Evolutionary conservation across 2,797 vertebrate species (phyloP).

Genomic region (Taeniopygia guttata): DNA sequence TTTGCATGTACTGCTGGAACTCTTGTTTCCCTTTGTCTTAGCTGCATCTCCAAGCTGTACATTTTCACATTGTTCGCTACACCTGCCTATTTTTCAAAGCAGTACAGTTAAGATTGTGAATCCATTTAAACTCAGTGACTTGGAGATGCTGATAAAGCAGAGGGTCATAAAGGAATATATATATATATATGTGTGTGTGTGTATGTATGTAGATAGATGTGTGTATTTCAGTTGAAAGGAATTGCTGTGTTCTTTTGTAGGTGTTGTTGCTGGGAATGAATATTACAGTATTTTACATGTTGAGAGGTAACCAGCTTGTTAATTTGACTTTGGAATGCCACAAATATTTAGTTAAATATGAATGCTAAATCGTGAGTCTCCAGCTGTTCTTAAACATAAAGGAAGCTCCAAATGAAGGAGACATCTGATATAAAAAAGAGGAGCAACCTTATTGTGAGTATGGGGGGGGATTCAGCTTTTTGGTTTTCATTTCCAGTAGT

Average conservation of each 20-base stretch:
- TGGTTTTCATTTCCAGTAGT: background rate
- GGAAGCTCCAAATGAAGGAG: background rate
- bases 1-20: background rate
- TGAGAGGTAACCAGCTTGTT: background rate
- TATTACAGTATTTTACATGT: background rate
- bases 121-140: background rate
- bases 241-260: background rate
- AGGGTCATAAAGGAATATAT: background rate
- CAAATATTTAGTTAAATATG: background rate
- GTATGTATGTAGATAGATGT: background rate
- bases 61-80: background rate
- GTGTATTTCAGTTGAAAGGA: background rate
- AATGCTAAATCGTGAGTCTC: background rate
- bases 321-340: background rate
- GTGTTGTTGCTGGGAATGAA: background rate
- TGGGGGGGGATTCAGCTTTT: background rate
- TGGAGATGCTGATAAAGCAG: background rate
- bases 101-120: background rate
- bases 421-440: background rate
- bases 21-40: background rate
- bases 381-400: background rate
- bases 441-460: background rate
- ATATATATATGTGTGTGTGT: fast-evolving
- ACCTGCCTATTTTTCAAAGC: background rate
- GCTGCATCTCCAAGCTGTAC: background rate